Evolutionary conservation across 2,888 invertebrate genomes (phyloP).

Genomic region (Caenorhabditis becei): DNA sequence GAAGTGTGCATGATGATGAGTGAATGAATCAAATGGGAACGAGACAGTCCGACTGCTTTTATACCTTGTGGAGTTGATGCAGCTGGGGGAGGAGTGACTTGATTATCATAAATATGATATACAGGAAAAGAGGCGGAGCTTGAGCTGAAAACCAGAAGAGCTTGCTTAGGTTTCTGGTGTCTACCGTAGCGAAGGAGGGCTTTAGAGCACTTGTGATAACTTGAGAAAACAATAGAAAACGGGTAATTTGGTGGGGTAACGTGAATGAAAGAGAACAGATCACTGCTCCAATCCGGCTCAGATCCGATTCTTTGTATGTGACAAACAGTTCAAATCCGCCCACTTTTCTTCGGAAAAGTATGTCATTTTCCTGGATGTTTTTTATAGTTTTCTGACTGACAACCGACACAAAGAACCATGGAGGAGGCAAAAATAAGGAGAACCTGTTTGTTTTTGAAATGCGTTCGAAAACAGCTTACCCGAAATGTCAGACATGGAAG

Average conservation of each 20-base stretch:
- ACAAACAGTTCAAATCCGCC: conserved; percentile 31
- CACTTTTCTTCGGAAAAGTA: conserved; percentile 8
- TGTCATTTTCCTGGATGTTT: conserved; percentile 6
- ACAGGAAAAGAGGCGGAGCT: conserved; percentile 23
- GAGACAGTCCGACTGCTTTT: neutral
- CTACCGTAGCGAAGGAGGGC: neutral
- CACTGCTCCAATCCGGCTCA: too few species aligned
- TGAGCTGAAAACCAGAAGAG: neutral
- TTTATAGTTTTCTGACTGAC: conserved; percentile 17
- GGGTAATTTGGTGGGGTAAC: neutral
- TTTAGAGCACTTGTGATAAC: neutral
- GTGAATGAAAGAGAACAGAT: too few species aligned
- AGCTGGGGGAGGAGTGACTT: conserved; percentile 31
- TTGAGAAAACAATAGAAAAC: too few species aligned
- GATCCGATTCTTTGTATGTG: conserved; percentile 10
- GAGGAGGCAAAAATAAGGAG: neutral
- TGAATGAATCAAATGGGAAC: neutral
- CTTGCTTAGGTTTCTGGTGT: conserved; percentile 18
- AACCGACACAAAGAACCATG: neutral
- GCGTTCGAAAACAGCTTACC: neutral
- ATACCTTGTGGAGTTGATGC: conserved; percentile 22
- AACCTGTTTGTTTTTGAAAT: neutral
- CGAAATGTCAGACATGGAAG: neutral
- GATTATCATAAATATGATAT: conserved; percentile 43
- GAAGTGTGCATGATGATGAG: conserved; percentile 5